Evolutionary conservation across 2,113 vertebrate species (phyloP).

Genomic region (Pterocles gutturalis): DNA sequence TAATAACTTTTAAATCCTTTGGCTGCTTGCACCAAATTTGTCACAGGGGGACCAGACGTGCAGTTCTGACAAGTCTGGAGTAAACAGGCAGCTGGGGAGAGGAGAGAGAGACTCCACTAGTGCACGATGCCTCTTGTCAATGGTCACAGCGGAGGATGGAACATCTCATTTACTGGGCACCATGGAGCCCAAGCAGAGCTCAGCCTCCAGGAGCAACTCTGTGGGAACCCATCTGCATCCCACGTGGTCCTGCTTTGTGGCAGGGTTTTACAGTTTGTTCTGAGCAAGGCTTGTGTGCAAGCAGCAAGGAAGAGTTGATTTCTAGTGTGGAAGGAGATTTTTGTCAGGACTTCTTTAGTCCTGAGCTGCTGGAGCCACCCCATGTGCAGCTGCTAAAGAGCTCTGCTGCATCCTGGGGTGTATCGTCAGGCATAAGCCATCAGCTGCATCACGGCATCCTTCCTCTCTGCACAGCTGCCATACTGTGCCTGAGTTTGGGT

Average conservation of each 20-base stretch:
- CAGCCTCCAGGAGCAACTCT: not conserved
- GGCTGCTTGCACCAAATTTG: conserved; percentile 16
- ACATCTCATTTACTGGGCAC: not conserved
- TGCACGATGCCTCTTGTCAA: not conserved
- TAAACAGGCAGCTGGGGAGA: not conserved
- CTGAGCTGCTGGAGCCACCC: not conserved
- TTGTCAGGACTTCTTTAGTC: not conserved
- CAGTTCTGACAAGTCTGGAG: not conserved
- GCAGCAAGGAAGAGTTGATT: not conserved
- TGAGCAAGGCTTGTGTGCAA: not conserved
- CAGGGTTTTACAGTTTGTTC: not conserved
- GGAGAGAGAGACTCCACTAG: not conserved
- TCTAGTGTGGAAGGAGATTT: not conserved
- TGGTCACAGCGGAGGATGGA: not conserved
- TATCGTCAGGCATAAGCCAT: not conserved
- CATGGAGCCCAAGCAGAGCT: not conserved
- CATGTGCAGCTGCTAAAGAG: not conserved
- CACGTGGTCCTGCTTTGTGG: not conserved
- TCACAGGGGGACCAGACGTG: not conserved
- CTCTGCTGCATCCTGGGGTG: not conserved
- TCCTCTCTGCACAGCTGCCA: not conserved
- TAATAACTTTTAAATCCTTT: conserved; percentile 52
- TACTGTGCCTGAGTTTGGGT: not conserved
- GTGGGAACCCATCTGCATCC: not conserved
- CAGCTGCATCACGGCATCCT: not conserved